These are phyloP conservation scores for Osedax frankpressi DNA, from an alignment of 2,888 invertebrate species.

Conservation along the genomic window DNA sequence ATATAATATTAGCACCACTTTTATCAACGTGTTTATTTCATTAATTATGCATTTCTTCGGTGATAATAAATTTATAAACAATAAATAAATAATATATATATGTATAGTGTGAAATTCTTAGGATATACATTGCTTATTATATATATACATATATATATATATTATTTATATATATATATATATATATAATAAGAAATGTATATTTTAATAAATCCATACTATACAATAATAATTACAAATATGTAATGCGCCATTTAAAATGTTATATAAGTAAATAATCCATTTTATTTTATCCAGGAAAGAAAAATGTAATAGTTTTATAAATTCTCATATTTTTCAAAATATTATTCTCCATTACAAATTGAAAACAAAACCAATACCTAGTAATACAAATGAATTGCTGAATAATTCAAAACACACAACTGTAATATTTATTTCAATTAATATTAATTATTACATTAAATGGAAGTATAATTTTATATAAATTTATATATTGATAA, in stretches of 20 bases:
- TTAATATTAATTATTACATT: too few relatives aligned
- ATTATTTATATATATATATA: slow-evolving; percentile 2
- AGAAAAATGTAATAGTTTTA: too few relatives aligned
- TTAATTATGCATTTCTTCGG: not conserved
- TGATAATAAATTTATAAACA: not conserved
- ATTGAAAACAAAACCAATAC: too few relatives aligned
- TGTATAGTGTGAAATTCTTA: too few relatives aligned
- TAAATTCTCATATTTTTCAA: too few relatives aligned
- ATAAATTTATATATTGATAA: too few relatives aligned
- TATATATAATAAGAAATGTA: not conserved
- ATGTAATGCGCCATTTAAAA: not conserved
- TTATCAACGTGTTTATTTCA: slow-evolving; percentile 1
- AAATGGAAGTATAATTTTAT: too few relatives aligned
- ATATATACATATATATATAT: not conserved
- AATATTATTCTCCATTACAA: too few relatives aligned
- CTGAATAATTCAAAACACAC: too few relatives aligned
- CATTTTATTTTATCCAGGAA: too few relatives aligned
- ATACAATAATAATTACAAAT: not conserved
- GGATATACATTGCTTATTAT: not conserved
- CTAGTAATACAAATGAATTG: too few relatives aligned
- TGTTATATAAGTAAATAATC: not conserved
- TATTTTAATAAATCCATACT: not conserved
- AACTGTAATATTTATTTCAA: too few relatives aligned
- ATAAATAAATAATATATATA: not conserved
- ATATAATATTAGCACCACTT: not conserved